A percentile compares a stretch with the other conserved stretches of the same genome.
These are phyloP conservation scores for Malacoctenus gilli DNA, from an alignment of 2,797 vertebrate species.

Conservation along the genomic window DNA sequence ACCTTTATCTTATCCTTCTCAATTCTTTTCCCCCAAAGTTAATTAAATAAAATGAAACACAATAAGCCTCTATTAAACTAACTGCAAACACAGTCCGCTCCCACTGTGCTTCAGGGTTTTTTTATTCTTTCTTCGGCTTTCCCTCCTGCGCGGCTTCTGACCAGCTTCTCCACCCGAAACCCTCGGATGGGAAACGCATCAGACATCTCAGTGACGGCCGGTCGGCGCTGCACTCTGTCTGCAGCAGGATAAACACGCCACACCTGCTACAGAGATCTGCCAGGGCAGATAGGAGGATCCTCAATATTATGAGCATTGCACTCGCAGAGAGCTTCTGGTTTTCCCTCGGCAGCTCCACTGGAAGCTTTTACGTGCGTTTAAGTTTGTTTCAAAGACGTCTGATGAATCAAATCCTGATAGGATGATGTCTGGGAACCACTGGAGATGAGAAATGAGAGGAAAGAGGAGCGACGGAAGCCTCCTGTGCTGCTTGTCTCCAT, in stretches of 20 bases:
- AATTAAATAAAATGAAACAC: constrained; percentile 40
- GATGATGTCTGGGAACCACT: background rate
- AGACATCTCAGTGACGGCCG: constrained; percentile 29
- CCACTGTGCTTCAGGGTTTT: constrained; percentile 47
- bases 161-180: constrained; percentile 21
- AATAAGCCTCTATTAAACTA: constrained; percentile 32
- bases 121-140: constrained; percentile 47
- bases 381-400: constrained; percentile 9
- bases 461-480: no score
- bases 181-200: constrained; percentile 63
- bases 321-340: constrained; percentile 12
- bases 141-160: constrained; percentile 33
- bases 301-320: constrained; percentile 5
- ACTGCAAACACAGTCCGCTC: constrained; percentile 17
- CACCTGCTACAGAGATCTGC: constrained; percentile 52
- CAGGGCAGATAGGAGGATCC: constrained; percentile 29
- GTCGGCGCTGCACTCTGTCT: constrained; percentile 34
- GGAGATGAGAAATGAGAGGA: background rate
- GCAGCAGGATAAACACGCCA: constrained; percentile 50
- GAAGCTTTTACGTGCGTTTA: constrained; percentile 5
- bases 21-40: constrained; percentile 28
- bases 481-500: no score
- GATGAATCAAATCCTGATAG: constrained; percentile 11
- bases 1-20: constrained; percentile 21
- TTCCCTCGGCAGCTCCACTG: background rate